Conservation (phyloP, 2,113 vertebrate genomes). For the Ardeotis arabs region DNA sequence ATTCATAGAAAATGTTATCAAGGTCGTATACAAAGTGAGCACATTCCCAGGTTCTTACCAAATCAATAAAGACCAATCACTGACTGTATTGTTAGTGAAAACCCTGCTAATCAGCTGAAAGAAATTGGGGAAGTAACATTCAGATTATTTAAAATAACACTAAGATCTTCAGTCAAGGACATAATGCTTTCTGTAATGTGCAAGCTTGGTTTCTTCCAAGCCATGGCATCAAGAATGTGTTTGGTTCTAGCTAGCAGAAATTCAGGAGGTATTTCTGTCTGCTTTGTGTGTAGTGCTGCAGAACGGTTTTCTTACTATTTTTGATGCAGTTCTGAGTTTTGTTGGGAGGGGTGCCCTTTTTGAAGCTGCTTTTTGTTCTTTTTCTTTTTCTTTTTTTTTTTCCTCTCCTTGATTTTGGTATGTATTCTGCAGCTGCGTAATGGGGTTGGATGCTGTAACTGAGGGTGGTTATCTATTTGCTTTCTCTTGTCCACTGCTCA, state of each 20-base stretch:
- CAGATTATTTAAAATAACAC: not conserved
- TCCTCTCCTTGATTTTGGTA: not conserved
- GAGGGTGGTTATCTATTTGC: not conserved
- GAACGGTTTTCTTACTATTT: not conserved
- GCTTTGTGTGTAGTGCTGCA: not conserved
- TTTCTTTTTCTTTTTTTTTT: not conserved
- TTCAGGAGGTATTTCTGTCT: not conserved
- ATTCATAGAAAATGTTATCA: not conserved
- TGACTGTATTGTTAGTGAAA: not conserved
- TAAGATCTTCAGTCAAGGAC: not conserved
- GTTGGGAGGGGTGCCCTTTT: not conserved
- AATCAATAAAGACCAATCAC: not conserved
- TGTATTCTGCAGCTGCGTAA: not conserved
- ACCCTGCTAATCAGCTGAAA: not conserved
- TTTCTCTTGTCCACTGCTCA: not conserved
- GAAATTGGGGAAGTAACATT: not conserved
- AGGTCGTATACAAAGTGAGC: not conserved
- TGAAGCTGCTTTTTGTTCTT: not conserved
- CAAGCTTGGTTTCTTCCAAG: not conserved
- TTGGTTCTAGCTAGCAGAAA: not conserved
- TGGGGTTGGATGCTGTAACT: not conserved
- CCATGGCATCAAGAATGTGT: not conserved
- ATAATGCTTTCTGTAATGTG: not conserved
- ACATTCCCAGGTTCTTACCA: not conserved
- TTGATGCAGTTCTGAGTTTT: not conserved